A percentile compares a stretch with the other conserved stretches of the same genome.
These are phyloP conservation scores for Amblyjoppa proteus DNA, from an alignment of 2,888 invertebrate genomes.

Conservation along the genomic window DNA sequence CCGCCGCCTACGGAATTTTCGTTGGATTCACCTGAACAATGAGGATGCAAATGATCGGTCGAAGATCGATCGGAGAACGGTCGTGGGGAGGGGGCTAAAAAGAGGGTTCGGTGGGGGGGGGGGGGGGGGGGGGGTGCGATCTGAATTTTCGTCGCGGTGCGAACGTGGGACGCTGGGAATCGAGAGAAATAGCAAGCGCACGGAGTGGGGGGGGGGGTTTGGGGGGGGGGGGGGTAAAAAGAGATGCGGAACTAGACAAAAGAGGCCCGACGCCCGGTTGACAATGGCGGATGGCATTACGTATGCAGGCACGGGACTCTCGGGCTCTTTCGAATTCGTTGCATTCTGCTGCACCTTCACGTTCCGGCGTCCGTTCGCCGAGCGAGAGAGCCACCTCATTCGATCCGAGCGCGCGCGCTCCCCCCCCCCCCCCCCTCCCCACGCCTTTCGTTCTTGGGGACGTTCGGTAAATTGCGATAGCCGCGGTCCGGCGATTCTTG, in stretches of 20 bases:
- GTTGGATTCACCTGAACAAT: conserved; percentile 82
- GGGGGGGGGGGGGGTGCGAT: conserved; percentile 79
- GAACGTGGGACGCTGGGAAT: conserved; percentile 63
- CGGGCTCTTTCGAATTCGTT: conserved; percentile 83
- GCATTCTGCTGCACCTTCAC: conserved; percentile 78
- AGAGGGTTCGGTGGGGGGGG: no score
- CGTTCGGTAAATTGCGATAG: background rate
- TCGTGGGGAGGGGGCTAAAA: no score
- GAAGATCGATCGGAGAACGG: conserved; percentile 81
- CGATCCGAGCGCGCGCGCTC: background rate
- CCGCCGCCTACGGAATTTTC: conserved; percentile 79
- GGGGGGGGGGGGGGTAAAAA: conserved; percentile 26
- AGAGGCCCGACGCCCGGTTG: conserved; percentile 71
- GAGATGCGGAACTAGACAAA: conserved; percentile 57
- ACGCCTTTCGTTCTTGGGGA: background rate
- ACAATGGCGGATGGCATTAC: conserved; percentile 84
- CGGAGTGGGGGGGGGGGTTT: conserved; percentile 20
- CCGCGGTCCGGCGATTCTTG: background rate
- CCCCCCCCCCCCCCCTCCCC: background rate
- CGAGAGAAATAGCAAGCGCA: conserved; percentile 54
- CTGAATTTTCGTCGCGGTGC: conserved; percentile 82
- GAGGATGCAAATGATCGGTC: conserved; percentile 85
- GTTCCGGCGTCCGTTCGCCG: conserved; percentile 42
- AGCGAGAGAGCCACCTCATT: conserved; percentile 1
- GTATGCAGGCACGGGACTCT: conserved; percentile 82